Base-by-base conservation (phyloP, 2,888 invertebrate genomes). In the Acholoe squamosa region DNA sequence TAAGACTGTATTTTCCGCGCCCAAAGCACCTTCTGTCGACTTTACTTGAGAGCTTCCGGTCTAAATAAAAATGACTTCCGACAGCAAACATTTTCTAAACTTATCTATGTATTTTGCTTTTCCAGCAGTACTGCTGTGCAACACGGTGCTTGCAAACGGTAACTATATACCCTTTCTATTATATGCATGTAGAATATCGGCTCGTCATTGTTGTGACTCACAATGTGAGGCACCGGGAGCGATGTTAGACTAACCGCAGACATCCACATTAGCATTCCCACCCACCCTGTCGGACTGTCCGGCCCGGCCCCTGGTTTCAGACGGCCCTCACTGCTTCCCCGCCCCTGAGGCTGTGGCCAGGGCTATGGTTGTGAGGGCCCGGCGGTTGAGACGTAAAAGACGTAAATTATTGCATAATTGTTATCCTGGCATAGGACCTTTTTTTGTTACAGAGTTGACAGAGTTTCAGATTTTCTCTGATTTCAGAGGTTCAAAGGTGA, bases 71-170 rank as follows among this genome's bases (percentile, higher is more conserved):
- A n/a, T 22, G 89, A 93, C 93, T 93, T 93, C 93, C 93, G 93
- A 92, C 92, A 90, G 91, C 76, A 67, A 77, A 89, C 43, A 90
- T 91, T 76, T 43, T 80, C 80, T 88, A 89, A 91, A 89, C 91
- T 91, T 89, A 90, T 89, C 90, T 92, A 56, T 84, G 67, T 92
- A 91, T 92, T 91, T 91, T 92, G 91, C 61, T 89, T 88, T 93
- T 94, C 89, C 93, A 94, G 94, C 93, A 92, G 93, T 93, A 92
- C 93, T 94, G 92, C 93, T 94, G 92, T 94, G 93, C 92, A 93
- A 94, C 91, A 93, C 93, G 92, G 94, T 93, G 89, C 93, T 94
- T 90, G 93, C 94, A 90, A 93, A 93, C 92, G 94, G 94, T 94
- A 93, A 93, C 92, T 93, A 91, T 56, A n/a, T 22, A 76, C 43